phyloP scores from a whole-genome alignment of 1,140 invertebrate species.

The Drosophila pruinosa region DNA sequence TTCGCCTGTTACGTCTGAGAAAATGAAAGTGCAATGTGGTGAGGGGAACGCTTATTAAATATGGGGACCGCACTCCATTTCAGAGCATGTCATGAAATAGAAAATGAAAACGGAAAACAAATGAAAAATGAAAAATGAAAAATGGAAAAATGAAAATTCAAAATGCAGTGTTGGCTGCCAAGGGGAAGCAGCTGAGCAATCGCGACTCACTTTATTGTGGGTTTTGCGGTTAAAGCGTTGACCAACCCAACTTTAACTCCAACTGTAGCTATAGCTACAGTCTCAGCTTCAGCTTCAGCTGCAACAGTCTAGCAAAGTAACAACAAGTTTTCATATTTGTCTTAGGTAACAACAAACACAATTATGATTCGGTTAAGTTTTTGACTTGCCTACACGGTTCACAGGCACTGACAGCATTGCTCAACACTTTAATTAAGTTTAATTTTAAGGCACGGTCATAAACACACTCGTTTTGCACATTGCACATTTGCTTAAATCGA shows the following conservation, averaged over 20 bases:
- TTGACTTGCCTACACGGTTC: slow-evolving; percentile 23
- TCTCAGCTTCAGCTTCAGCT: slow-evolving; percentile 24
- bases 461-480: background rate
- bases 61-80: slow-evolving; percentile 62
- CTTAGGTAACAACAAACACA: slow-evolving; percentile 50
- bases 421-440: slow-evolving; percentile 45
- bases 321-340: slow-evolving; percentile 39
- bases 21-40: slow-evolving; percentile 57
- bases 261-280: slow-evolving; percentile 8
- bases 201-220: slow-evolving; percentile 50
- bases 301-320: slow-evolving; percentile 13
- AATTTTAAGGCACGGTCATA: slow-evolving; percentile 15
- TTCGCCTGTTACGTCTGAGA: slow-evolving; percentile 28
- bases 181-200: slow-evolving; percentile 25
- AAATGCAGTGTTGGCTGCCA: slow-evolving; percentile 14
- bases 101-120: slow-evolving; percentile 14
- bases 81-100: slow-evolving; percentile 37
- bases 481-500: background rate
- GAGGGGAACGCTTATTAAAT: slow-evolving; percentile 49
- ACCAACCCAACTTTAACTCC: slow-evolving; percentile 25
- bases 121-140: background rate
- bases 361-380: slow-evolving; percentile 59
- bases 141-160: slow-evolving; percentile 44
- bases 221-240: slow-evolving; percentile 8
- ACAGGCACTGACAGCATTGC: slow-evolving; percentile 29